Evolutionary conservation across 2,888 invertebrate genomes (phyloP), one percentile per base, ranked within the genome.

Genomic region (Drosophila paramelanica): DNA sequence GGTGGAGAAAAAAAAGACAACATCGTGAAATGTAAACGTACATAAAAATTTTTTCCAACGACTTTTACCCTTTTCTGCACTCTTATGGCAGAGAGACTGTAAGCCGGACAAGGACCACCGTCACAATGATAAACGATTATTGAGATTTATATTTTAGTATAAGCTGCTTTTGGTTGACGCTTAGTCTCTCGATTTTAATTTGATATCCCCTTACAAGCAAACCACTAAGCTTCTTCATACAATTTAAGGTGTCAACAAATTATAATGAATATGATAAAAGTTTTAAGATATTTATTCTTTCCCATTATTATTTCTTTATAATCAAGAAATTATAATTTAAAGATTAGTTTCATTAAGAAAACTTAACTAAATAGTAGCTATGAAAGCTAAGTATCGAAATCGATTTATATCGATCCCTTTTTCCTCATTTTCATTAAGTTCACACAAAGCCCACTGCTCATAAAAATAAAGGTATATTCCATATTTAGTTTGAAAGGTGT

Each of bases 91-190:
- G 43, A 17, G 10, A 17, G 14, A 46, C 43, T 50, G 51, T 46
- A 7, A 42, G 20, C 47, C 36, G 11, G 43, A 46, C 45, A 52
- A 57, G 47, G 62, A 65, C 69, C 72, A 69, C 69, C 81, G 79
- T 81, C 78, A 80, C 81, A 83, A 88, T 90, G 90, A 90, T 90
- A 81, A 89, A 90, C 88, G 90, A 90, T 90, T 90, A 91, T 91
- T 91, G 89, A 91, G 90, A 91, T 91, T 91, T 91, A 91, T 91
- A 88, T 91, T 82, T 51, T 25, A 53, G 31, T 79, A 75, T 82
- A 83, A 83, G 82, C 80, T 76, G 80, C 78, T 82, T 80, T 79
- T 71, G 73, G 79, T 78, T 80, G 77, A 76, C 79, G 79, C 77
- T 73, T 78, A 79, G 76, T 81, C 73, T 79, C 74, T 67, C 67